Evolutionary conservation across 2,797 vertebrate species (phyloP).

Genomic region (Tauraco hartlaubi): DNA sequence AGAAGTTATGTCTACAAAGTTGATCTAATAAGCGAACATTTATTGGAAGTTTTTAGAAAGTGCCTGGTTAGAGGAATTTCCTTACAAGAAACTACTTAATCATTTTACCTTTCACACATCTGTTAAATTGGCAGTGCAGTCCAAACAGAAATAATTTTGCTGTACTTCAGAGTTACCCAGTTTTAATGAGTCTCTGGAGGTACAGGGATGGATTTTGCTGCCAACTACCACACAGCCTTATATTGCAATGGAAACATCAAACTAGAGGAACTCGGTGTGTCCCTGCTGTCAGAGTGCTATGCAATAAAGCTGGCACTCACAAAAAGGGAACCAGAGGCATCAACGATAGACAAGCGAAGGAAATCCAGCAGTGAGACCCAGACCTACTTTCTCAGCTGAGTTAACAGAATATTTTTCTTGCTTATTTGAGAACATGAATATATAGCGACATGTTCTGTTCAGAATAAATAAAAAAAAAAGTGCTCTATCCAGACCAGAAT

Average conservation of each 20-base stretch:
- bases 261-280: neutral
- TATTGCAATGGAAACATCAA: slow-evolving; percentile 3
- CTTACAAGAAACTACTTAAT: slow-evolving; percentile 62
- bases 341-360: neutral
- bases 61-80: slow-evolving; percentile 38
- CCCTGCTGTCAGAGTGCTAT: neutral
- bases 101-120: slow-evolving; percentile 62
- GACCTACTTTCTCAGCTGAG: neutral
- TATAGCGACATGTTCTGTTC: neutral
- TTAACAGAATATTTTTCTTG: neutral
- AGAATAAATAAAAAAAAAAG: neutral
- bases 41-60: slow-evolving; percentile 14
- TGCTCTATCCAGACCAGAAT: neutral
- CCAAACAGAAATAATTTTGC: slow-evolving; percentile 64
- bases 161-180: slow-evolving; percentile 30
- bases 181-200: slow-evolving; percentile 78
- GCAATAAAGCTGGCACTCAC: neutral
- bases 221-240: slow-evolving; percentile 46
- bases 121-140: slow-evolving; percentile 43
- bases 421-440: neutral
- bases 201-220: slow-evolving; percentile 48
- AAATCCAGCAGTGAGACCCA: neutral
- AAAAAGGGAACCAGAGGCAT: neutral
- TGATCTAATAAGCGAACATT: slow-evolving; percentile 39
- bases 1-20: slow-evolving; percentile 10